Evolutionary conservation across 2,888 invertebrate genomes (phyloP).

Genomic region (Dastarcus helophoroides): DNA sequence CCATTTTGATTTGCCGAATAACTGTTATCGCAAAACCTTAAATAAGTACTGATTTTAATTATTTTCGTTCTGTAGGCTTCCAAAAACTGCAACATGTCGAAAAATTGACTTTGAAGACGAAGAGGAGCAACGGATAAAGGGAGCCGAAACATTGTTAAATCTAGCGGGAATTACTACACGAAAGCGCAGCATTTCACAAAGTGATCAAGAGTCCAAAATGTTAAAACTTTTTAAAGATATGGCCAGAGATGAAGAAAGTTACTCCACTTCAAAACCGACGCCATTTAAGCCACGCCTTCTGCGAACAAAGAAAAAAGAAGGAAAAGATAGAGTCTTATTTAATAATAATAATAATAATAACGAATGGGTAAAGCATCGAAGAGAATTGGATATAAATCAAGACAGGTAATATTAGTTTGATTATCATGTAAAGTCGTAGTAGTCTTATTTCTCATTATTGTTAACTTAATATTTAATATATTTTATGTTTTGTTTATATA

Average conservation of each 20-base stretch:
- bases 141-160: conserved; percentile 67
- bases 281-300: conserved; percentile 33
- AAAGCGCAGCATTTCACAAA: conserved; percentile 25
- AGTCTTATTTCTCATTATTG: conserved; percentile 7
- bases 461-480: conserved; percentile 9
- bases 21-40: too few species aligned
- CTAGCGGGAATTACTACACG: conserved; percentile 48
- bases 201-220: conserved; percentile 9
- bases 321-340: conserved; percentile 18
- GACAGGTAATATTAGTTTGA: conserved; percentile 31
- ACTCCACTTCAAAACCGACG: conserved; percentile 21
- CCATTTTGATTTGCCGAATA: too few species aligned
- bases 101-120: conserved; percentile 44
- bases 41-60: too few species aligned
- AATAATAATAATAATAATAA: conserved; percentile 23
- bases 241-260: conserved; percentile 17
- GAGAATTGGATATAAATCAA: conserved; percentile 29
- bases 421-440: too few species aligned
- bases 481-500: conserved; percentile 7
- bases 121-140: conserved; percentile 61
- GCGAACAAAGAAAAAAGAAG: conserved; percentile 27
- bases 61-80: conserved; percentile 7
- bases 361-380: conserved; percentile 33
- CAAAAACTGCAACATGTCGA: conserved; percentile 24
- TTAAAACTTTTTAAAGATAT: conserved; percentile 15